Percentiles rank a stretch among this genome's conserved stretches.
Conservation (phyloP, 1,140 invertebrate species). For the Leptinotarsa lineolata region DNA sequence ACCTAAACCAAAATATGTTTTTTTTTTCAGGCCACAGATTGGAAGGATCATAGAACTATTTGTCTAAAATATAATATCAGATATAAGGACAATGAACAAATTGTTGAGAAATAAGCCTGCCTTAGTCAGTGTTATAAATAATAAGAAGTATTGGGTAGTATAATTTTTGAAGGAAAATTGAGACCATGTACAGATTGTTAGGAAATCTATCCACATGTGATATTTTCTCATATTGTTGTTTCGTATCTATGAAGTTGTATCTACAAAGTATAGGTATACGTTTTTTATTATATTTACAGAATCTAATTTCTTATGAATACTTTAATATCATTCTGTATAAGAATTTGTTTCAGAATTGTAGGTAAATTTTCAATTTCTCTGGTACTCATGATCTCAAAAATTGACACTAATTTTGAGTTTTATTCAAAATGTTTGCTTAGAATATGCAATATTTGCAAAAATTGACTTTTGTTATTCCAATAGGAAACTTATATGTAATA, state of each 20-base stretch:
- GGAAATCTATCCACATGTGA: background rate
- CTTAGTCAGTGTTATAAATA: too few species aligned
- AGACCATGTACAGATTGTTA: background rate
- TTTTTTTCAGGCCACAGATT: slow-evolving; percentile 31
- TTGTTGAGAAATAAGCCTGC: background rate
- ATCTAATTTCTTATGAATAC: too few species aligned
- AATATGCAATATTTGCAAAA: too few species aligned
- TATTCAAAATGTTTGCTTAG: background rate
- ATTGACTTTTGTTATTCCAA: too few species aligned
- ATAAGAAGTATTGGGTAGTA: too few species aligned
- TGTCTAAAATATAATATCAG: slow-evolving; percentile 18
- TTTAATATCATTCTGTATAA: too few species aligned
- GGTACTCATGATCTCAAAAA: background rate
- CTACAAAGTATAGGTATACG: too few species aligned
- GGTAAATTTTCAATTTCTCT: background rate
- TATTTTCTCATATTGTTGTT: background rate
- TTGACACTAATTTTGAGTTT: background rate
- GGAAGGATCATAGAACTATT: slow-evolving; percentile 28
- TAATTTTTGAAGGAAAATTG: too few species aligned
- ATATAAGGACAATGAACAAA: background rate
- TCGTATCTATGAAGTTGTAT: too few species aligned
- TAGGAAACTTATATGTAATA: too few species aligned
- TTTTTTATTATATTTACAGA: too few species aligned
- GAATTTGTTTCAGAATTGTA: too few species aligned
- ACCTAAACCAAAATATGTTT: background rate